Base-by-base conservation (phyloP, 2,797 vertebrate species). In the Eremophila alpestris region DNA sequence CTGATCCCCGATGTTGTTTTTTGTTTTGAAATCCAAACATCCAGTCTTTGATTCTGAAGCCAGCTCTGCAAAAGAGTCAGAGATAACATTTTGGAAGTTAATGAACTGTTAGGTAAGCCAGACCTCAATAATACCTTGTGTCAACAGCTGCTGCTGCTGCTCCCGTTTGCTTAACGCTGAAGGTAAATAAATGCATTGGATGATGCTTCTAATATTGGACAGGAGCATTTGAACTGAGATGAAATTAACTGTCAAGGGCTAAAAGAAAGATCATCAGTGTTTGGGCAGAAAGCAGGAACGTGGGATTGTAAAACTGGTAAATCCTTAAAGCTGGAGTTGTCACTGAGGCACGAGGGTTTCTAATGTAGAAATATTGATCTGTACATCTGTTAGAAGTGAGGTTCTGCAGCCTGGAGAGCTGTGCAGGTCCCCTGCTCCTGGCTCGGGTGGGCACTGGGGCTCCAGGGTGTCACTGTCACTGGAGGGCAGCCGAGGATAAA, bases 21-120 rank as follows among this genome's bases (percentile, higher is more conserved):
- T 76, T 48, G 38, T 78, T 93, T 92, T 74, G 83, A 80, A 96
- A 95, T 92, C 58, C 64, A 90, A 94, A 87, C 38, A 49, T 67
- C n/a, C 4, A 59, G 40, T 24, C 51, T 76, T 79, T 56, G 81
- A 52, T 86, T 88, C 73, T 73, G 60, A 84, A 95, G 75, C n/a
- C 40, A 77, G 52, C 59, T 90, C 43, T 83, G 52, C 63, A 76
- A 82, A 91, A 14, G 63, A 70, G n/a, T 6, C 27, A 3, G 48
- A 90, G 93, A 85, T 55, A 87, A 92, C 11, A 38, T 73, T 90
- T 84, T 79, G 54, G 29, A 32, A 77, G 83, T n/a, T 89, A 82
- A 76, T 64, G 76, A 40, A 10, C 40, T 73, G 41, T 73, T 36
- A 55, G 74, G 36, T 21, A 71, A 87, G 56, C 12, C 75, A 51